Evolutionary conservation across 2,113 vertebrate species (phyloP).

Genomic region (Lucifuga dentata): DNA sequence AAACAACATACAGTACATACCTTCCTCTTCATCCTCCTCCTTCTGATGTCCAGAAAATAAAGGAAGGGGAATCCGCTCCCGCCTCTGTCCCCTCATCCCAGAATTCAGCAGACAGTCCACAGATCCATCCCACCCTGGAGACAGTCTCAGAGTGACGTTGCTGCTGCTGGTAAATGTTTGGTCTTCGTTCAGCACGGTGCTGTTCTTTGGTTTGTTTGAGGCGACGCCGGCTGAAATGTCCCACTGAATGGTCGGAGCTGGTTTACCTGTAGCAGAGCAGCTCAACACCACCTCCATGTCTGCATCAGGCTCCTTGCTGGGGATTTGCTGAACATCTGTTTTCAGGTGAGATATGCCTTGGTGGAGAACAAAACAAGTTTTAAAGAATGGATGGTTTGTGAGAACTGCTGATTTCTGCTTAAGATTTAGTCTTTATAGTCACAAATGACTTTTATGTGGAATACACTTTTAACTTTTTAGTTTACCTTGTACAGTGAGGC

Average conservation of each 20-base stretch:
- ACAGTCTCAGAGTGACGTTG: conserved; percentile 57
- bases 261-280: conserved; percentile 81
- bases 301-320: rapidly evolving
- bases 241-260: conserved; percentile 72
- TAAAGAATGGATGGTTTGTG: not conserved
- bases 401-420: not conserved
- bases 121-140: conserved; percentile 3
- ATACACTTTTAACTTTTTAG: too few species aligned
- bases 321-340: not conserved
- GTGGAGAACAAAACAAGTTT: not conserved
- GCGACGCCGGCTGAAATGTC: rapidly evolving
- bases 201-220: rapidly evolving
- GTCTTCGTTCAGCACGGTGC: conserved; percentile 37
- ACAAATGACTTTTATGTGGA: too few species aligned
- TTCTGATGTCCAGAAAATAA: rapidly evolving
- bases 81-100: not conserved
- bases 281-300: conserved; percentile 38
- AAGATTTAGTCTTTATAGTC: too few species aligned
- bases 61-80: conserved; percentile 2
- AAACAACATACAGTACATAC: conserved; percentile 23
- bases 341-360: conserved; percentile 71
- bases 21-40: rapidly evolving
- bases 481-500: conserved; percentile 77
- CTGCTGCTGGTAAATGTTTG: conserved; percentile 57
- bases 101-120: conserved; percentile 68